Conservation (phyloP, 2,888 invertebrate genomes). For the Monopis laevigella region DNA sequence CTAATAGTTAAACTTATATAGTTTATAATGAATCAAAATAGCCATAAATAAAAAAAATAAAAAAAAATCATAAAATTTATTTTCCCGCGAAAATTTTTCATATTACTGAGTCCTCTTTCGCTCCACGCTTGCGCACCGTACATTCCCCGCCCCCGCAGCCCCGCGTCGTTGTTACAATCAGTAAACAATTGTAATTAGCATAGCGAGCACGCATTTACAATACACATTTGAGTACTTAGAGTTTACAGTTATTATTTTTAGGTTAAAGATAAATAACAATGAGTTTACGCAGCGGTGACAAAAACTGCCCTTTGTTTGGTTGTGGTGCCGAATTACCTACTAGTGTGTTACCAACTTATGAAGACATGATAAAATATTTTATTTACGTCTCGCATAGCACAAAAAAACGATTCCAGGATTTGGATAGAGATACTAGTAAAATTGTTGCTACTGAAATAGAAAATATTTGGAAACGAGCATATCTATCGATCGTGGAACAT, state of each 20-base stretch:
- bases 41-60: neutral
- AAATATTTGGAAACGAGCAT: constrained; percentile 1
- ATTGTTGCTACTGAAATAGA: constrained; percentile 5
- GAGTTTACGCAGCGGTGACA: constrained; percentile 2
- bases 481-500: neutral
- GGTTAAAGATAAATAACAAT: neutral
- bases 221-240: neutral
- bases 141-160: neutral
- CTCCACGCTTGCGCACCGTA: neutral
- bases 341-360: constrained; percentile 2
- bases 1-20: neutral
- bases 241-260: neutral
- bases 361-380: neutral
- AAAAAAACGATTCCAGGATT: neutral
- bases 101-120: neutral
- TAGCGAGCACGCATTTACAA: neutral
- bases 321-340: neutral
- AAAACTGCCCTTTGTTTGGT: neutral
- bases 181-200: neutral
- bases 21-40: neutral
- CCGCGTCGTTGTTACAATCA: neutral
- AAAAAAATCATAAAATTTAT: neutral
- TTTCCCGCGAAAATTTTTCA: constrained; percentile 2
- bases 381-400: neutral
- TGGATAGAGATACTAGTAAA: neutral